These are phyloP conservation scores for Parnassius glacialis DNA, from an alignment of 2,888 invertebrate species.

Conservation along the genomic window DNA sequence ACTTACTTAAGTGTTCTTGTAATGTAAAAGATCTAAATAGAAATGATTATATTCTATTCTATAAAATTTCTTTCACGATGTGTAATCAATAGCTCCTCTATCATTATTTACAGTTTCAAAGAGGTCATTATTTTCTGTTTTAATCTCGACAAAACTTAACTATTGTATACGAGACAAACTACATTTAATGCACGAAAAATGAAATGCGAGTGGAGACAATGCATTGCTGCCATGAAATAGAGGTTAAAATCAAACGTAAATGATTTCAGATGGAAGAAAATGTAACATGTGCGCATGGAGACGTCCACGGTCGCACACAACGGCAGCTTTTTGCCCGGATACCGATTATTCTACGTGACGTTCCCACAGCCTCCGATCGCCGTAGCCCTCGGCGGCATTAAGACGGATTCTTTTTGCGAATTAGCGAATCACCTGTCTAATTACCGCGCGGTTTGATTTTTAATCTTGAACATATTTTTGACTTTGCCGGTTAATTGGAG, in stretches of 20 bases:
- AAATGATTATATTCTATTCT: too few relatives aligned
- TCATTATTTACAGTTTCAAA: constrained; percentile 11
- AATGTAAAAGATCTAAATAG: too few relatives aligned
- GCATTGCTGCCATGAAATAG: constrained; percentile 2
- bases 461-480: constrained; percentile 12
- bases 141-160: constrained; percentile 24
- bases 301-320: constrained; percentile 35
- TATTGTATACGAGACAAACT: constrained; percentile 13
- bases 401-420: constrained; percentile 72
- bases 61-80: too few relatives aligned
- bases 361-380: constrained; percentile 68
- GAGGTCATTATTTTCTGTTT: constrained; percentile 21
- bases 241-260: constrained; percentile 11
- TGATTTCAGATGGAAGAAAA: constrained; percentile 22
- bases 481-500: neutral
- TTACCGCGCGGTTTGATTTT: constrained; percentile 56
- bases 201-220: neutral
- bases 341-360: constrained; percentile 74
- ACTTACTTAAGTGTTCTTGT: too few relatives aligned
- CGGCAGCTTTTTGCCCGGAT: constrained; percentile 68
- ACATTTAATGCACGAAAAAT: neutral
- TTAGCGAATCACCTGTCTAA: constrained; percentile 80
- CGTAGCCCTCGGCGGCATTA: constrained; percentile 53
- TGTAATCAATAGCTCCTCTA: constrained; percentile 1
- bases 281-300: constrained; percentile 5